A percentile compares a stretch with the other conserved stretches of the same genome.
Conservation (phyloP, 2,797 vertebrate genomes). For the Propithecus deckenii region DNA sequence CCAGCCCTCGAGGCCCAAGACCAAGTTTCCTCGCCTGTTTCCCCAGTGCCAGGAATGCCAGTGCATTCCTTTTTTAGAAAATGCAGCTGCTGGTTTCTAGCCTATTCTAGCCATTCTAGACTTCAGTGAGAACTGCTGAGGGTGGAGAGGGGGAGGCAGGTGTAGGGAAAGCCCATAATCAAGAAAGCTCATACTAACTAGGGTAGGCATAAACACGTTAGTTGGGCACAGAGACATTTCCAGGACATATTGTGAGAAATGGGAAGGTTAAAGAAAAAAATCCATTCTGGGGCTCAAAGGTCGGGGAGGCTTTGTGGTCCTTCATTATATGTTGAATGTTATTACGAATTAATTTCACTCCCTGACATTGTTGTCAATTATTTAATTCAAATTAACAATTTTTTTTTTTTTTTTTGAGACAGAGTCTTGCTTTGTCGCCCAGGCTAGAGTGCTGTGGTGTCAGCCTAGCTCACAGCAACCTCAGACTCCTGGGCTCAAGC, state of each 20-base stretch:
- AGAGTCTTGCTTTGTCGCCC: no score
- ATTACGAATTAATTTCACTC: slow-evolving; percentile 19
- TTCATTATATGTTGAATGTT: neutral
- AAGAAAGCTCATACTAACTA: neutral
- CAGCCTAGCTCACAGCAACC: no score
- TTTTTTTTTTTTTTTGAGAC: no score
- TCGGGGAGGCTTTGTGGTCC: neutral
- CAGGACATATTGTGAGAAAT: neutral
- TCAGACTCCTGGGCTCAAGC: no score
- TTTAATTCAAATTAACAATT: neutral
- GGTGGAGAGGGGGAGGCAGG: neutral
- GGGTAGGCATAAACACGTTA: slow-evolving; percentile 21
- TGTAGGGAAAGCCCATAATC: neutral
- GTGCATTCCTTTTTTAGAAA: slow-evolving; percentile 64
- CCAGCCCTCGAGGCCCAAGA: neutral
- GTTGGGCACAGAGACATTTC: neutral
- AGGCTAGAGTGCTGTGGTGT: no score
- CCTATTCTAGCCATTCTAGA: slow-evolving; percentile 35
- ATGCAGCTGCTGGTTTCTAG: slow-evolving; percentile 65
- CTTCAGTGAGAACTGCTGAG: slow-evolving; percentile 21
- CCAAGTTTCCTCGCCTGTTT: neutral
- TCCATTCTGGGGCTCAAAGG: neutral
- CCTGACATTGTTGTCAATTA: neutral
- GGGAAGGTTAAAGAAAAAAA: neutral
- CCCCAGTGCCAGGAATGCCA: slow-evolving; percentile 27